Evolutionary conservation across 2,113 vertebrate genomes (phyloP).

Genomic region (crab-eating macaque (Macaca fascicularis)): DNA sequence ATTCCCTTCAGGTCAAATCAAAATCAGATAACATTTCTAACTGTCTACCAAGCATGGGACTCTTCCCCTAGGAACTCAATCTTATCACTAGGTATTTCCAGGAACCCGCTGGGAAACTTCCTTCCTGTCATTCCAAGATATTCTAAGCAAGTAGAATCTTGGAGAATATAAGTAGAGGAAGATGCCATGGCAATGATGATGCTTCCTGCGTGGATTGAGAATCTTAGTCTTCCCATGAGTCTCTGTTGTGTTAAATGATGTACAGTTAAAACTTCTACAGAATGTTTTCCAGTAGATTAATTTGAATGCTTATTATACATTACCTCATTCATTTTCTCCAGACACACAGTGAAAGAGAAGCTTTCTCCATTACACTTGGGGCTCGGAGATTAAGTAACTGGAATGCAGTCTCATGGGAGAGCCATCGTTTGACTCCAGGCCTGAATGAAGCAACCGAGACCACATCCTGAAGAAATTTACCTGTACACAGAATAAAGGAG

Average conservation of each 20-base stretch:
- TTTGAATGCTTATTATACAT: neutral
- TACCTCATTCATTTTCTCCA: neutral
- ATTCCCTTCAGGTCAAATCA: neutral
- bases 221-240: neutral
- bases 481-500: neutral
- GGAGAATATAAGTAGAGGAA: neutral
- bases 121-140: neutral
- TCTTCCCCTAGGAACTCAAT: neutral
- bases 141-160: neutral
- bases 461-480: neutral
- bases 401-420: neutral
- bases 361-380: neutral
- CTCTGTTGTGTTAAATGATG: neutral
- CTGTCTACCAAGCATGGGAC: neutral
- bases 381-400: neutral
- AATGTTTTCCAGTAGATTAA: neutral
- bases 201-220: neutral
- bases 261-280: neutral
- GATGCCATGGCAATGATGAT: accelerated
- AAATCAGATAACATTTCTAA: neutral
- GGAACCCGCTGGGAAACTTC: neutral
- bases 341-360: neutral
- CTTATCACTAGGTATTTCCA: neutral
- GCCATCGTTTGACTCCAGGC: neutral
- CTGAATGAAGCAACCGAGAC: neutral